These are phyloP conservation scores for Ambastaia sidthimunki DNA, from an alignment of 2,797 vertebrate genomes.

Conservation along the genomic window DNA sequence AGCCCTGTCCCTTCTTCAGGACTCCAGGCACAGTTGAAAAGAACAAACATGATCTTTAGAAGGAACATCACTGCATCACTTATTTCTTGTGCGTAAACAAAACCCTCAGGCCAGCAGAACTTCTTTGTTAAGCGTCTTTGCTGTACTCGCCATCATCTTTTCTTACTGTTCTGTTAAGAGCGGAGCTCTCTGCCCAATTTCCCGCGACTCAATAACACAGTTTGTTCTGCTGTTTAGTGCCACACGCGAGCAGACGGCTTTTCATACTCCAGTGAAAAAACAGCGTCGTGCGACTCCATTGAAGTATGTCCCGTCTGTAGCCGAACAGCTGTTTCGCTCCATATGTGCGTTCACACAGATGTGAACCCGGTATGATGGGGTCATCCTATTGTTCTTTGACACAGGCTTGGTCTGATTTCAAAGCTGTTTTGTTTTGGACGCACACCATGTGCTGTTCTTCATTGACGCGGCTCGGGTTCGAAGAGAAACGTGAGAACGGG, in stretches of 20 bases:
- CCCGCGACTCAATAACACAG: neutral
- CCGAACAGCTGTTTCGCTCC: conserved; percentile 41
- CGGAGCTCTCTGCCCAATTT: conserved; percentile 17
- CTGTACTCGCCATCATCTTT: conserved; percentile 10
- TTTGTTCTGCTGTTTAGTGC: conserved; percentile 30
- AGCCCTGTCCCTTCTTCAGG: neutral
- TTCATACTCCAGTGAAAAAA: conserved; percentile 9
- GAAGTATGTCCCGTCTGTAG: conserved; percentile 34
- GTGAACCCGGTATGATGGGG: conserved; percentile 17
- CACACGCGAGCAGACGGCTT: conserved; percentile 18
- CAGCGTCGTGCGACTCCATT: neutral
- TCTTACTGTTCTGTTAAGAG: conserved; percentile 25
- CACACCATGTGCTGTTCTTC: neutral
- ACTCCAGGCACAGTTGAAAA: conserved; percentile 4
- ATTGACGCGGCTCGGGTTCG: conserved; percentile 58
- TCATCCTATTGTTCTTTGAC: conserved; percentile 23
- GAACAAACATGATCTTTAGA: neutral
- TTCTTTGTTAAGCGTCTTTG: conserved; percentile 9
- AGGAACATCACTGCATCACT: conserved; percentile 13
- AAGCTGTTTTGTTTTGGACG: conserved; percentile 21
- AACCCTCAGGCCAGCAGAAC: conserved; percentile 2
- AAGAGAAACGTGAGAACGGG: conserved; percentile 9
- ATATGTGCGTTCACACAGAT: conserved; percentile 51
- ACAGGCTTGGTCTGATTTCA: conserved; percentile 33
- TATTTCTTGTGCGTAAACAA: conserved; percentile 18